Conservation (phyloP, 2,797 vertebrate species). For the Thripadectes ignobilis region DNA sequence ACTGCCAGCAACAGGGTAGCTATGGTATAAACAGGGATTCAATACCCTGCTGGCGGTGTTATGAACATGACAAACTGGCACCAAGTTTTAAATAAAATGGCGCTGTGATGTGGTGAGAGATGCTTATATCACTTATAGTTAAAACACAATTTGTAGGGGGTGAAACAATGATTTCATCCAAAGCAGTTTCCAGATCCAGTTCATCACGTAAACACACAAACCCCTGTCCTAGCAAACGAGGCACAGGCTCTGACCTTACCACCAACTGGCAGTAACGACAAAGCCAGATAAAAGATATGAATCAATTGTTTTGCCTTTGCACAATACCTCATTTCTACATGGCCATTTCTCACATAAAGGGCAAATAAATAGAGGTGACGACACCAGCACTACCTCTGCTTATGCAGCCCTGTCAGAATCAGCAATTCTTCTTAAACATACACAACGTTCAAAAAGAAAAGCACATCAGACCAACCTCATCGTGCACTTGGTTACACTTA, state of each 20-base stretch:
- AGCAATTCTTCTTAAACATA: not conserved
- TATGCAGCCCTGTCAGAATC: not conserved
- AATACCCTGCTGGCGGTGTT: not conserved
- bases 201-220: not conserved
- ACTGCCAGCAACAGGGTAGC: not conserved
- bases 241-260: not conserved
- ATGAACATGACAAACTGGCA: not conserved
- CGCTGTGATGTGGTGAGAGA: not conserved
- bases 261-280: not conserved
- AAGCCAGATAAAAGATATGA: not conserved
- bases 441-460: not conserved
- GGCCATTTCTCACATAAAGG: not conserved
- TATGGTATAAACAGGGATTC: not conserved
- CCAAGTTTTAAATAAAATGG: not conserved
- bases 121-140: not conserved
- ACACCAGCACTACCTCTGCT: not conserved
- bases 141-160: not conserved
- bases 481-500: not conserved
- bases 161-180: not conserved
- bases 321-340: not conserved
- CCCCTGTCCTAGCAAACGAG: not conserved
- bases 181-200: not conserved
- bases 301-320: not conserved
- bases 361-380: not conserved
- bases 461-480: not conserved